Conservation (phyloP, 2,888 invertebrate genomes). For the Cataglyphis altisquamis region DNA sequence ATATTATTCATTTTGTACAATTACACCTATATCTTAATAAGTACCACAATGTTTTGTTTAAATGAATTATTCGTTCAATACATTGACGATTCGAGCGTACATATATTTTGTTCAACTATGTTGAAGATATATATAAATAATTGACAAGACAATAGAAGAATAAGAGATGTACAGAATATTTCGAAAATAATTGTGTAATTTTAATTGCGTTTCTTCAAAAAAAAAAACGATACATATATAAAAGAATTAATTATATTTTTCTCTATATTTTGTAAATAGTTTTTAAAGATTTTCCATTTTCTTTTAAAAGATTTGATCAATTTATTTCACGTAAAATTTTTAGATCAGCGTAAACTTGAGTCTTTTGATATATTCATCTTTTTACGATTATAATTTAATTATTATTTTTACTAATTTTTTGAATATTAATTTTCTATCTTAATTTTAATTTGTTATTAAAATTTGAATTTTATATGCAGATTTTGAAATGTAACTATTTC, state of each 20-base stretch:
- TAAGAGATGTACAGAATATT: slow-evolving; percentile 11
- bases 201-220: not conserved
- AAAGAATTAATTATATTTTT: not conserved
- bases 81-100: slow-evolving; percentile 19
- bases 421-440: not conserved
- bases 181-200: slow-evolving; percentile 5
- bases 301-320: not conserved
- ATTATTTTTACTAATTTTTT: not conserved
- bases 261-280: not conserved
- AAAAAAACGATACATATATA: not conserved
- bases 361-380: not conserved
- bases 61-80: slow-evolving; percentile 12
- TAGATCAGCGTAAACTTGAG: not conserved
- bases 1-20: slow-evolving; percentile 43
- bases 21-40: slow-evolving; percentile 42
- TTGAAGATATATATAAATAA: slow-evolving; percentile 13
- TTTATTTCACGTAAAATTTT: not conserved
- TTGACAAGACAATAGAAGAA: not conserved
- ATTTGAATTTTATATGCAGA: not conserved
- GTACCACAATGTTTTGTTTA: slow-evolving; percentile 15
- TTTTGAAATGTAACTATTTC: not conserved
- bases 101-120: slow-evolving; percentile 16
- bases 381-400: not conserved
- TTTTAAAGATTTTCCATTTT: not conserved
- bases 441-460: not conserved